Evolutionary conservation across 2,797 vertebrate species (phyloP), one percentile per base, ranked within the genome.

Genomic region (Hydrolagus colliei): DNA sequence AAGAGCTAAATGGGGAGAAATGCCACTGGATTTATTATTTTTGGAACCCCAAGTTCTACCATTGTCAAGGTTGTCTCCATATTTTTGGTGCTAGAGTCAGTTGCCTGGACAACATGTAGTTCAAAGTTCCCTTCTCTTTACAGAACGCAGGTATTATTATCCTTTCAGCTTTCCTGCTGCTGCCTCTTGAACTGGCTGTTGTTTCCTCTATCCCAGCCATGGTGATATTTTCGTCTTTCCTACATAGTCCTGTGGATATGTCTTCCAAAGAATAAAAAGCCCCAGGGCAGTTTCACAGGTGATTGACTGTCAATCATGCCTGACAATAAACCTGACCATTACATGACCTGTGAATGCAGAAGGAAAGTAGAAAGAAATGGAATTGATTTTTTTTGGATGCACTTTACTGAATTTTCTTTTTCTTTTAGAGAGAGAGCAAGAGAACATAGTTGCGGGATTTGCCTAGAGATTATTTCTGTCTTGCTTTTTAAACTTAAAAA

Each of bases 341-440:
- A 67, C 32, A 71, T 84, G 63, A 84, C 79, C 79, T 84, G 67
- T 41, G 32, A 71, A 27, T 84, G 65, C 79, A 68, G 79, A 20
- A 84, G n/a, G 79, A 84, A 84, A 68, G 35, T 71, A 12, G 65
- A 84, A 71, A 71, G 22, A 84, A 63, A 84, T 71, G 65, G 32
- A 67, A 84, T 84, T 71, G 79, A 84, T 84, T 84, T 84, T 84
- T 32, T 84, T 71, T 71, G 79, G 79, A 71, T 84, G 32, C 79
- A 84, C 65, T 84, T 67, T 68, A 71, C 79, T 67, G 71, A 71
- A 84, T 84, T 84, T 63, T 84, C 67, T 71, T 71, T 84, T 84
- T 84, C 41, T 52, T 52, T 52, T 52, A 6, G 41, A 52, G 41
- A 52, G 41, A 52, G 41, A 3, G 41, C 6, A 61, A 84, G 65